Evolutionary conservation across 1,140 invertebrate species (phyloP), one percentile per base, ranked within the genome.

Genomic region (Trichoplusia ni): DNA sequence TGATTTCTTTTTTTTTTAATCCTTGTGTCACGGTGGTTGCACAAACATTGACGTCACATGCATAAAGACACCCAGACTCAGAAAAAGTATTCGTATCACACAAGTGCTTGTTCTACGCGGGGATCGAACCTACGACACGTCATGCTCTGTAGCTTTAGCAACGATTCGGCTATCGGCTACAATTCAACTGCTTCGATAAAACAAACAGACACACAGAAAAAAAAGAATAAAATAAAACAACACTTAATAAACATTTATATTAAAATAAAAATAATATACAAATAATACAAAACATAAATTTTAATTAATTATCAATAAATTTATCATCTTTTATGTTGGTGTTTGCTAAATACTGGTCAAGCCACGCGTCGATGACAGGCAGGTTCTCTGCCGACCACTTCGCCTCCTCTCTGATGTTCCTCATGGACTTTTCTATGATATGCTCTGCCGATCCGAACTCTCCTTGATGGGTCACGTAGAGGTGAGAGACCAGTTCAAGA

Each of bases 361-460:
- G 79, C 94, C 95, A 95, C 8, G 90, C 70, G 64, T 94, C 92
- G 46, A 95, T 95, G 2, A 94, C 91, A 0, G 94, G 94, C 0
- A 95, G 71, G 84, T 95, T 95, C 27, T 93, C 92, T 29, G 93
- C 91, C 38, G 92, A 94, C 95, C 94, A 95, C 69, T 93, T 91
- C 0, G 92, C 92, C 76, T 95, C 94, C 68, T 94, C 93, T 67
- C 93, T 91, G 9, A 95, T 94, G 63, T 93, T 93, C 67, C 91
- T 93, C 67, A 95, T 86, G 0, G 94, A 93, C 67, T 93, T 93
- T 73, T 93, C 92, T 6, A 95, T 92, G 11, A 95, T 93, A 29
- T 92, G 92, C 35, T 94, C 92, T 0, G 94, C 93, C 8, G 92
- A 92, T 0, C 93, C 94, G 58, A 95, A 94, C 69, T 95, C 92